Base-by-base conservation (phyloP, 1,140 invertebrate genomes). In the Asobara japonica region DNA sequence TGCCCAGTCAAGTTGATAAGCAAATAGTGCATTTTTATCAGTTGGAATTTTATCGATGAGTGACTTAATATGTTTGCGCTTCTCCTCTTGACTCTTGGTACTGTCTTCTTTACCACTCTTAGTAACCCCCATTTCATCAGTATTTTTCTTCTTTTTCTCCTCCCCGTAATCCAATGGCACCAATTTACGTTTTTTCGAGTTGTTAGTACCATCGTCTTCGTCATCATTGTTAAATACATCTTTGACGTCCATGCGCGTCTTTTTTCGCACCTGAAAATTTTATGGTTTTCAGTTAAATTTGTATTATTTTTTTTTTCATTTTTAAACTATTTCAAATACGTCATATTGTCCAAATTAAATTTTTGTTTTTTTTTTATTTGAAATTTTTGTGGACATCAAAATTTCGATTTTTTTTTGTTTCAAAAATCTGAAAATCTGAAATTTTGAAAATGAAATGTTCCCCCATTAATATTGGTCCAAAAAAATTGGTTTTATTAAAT, bases 11-110 rank as follows among this genome's bases (percentile, higher is more conserved):
- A 99, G 90, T 79, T 94, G 92, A 89, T 96, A 98, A 67, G 92
- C 94, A 89, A 99, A 99, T 48, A 99, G 89, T 78, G 97, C 95
- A 74, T 95, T 94, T 89, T 99, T 99, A 82, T 96, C 95, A 48
- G 97, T 99, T 61, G 98, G 98, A 85, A 99, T 99, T 89, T 96
- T 97, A 85, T 99, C 97, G 81, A 99, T 99, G 71, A 99, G 91
- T 69, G 94, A 94, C 89, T 99, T 99, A 77, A 99, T 98, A 84
- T 97, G 93, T 79, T 96, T 96, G 60, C 96, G 89, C 85, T 99
- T 99, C 86, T 99, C 98, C 87, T 98, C 97, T 77, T 94, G 94
- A 71, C 91, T 92, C 82, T 93, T 94, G 77, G 89, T 88, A 74
- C 89, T 89, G 77, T 92, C 91, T 80, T 91, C 91, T 76, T 92